Base-by-base conservation (phyloP, 2,888 invertebrate species). In the Luperina testacea region DNA sequence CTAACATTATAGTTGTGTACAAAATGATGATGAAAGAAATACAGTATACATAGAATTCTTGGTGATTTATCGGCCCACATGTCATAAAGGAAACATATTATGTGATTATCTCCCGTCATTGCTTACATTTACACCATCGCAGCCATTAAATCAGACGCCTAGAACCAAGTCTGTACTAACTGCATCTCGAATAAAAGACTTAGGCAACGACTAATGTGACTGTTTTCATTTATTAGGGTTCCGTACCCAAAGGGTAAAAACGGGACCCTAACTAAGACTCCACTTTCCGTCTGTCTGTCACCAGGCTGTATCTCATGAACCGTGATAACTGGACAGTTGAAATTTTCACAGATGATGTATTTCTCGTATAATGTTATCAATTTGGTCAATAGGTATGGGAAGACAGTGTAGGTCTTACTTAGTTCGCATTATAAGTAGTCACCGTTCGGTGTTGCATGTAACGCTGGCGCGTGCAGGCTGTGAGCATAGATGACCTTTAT, bases 61-160 rank as follows among this genome's bases (percentile, higher is more conserved):
- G 38, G 20, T 57, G 27, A 72, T 74, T n/a, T 20, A 69, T 81
- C 42, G 61, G 48, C 24, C 51, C 53, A 61, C 20, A 78, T 63
- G 27, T 64, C 17, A 72, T 38, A 48, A 57, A 57, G 6, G 32
- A 64, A 48, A 69, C 48, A 38, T 48, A 38, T 75, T 24, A 48
- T 61, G 32, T 48, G 17, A 45, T 68, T 45, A 68, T 32, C 24
- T 53, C 42, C 59, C 48, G 69, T 48, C 68, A 51, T 32, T 70
- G 63, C 45, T 80, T 51, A 57, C 48, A 82, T 38, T 80, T 51
- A 57, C 38, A 82, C 38, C 57, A 70, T 75, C 17, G 27, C n/a
- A 59, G 42, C 61, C 27, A 79, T 70, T 64, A 65, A 42, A 65
- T 4, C 32, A 9, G 48, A 65, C n/a, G 17, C 9, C 7, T 68